A percentile compares a stretch with the other conserved stretches of the same genome.
phyloP scores from a whole-genome alignment of 2,113 vertebrate genomes.

The Etia nguti region DNA sequence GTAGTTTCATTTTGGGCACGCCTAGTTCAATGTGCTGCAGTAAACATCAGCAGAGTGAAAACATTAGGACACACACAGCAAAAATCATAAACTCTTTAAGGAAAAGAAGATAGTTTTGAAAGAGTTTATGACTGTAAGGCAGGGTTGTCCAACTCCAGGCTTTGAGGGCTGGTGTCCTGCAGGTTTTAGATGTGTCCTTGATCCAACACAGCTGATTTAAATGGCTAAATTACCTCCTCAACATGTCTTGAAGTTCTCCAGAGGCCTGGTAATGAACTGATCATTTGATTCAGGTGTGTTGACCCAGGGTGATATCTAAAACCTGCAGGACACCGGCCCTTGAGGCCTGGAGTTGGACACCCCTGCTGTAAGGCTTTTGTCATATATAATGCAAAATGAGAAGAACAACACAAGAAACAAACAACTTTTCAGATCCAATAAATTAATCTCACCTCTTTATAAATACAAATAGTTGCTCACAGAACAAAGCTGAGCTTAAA shows the following conservation, averaged over 20 bases:
- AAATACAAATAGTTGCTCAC: too few relatives aligned
- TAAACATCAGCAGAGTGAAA: neutral
- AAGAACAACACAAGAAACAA: neutral
- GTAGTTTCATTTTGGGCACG: neutral
- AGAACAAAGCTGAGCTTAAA: too few relatives aligned
- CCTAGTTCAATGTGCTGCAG: neutral
- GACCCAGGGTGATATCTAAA: neutral
- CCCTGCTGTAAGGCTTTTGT: neutral
- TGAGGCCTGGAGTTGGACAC: neutral
- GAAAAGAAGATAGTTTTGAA: neutral
- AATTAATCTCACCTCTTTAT: neutral
- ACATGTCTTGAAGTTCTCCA: neutral
- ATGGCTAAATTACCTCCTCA: neutral
- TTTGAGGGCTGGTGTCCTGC: neutral
- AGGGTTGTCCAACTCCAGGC: neutral
- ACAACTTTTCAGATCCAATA: neutral
- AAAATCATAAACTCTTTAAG: neutral
- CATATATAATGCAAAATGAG: neutral
- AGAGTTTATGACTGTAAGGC: neutral
- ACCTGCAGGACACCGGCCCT: neutral
- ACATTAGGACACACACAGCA: neutral
- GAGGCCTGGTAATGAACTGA: neutral
- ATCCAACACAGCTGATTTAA: neutral
- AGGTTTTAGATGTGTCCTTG: neutral
- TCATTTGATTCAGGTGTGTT: neutral